Conservation (phyloP, 2,888 invertebrate species). For the Dryobota labecula region DNA sequence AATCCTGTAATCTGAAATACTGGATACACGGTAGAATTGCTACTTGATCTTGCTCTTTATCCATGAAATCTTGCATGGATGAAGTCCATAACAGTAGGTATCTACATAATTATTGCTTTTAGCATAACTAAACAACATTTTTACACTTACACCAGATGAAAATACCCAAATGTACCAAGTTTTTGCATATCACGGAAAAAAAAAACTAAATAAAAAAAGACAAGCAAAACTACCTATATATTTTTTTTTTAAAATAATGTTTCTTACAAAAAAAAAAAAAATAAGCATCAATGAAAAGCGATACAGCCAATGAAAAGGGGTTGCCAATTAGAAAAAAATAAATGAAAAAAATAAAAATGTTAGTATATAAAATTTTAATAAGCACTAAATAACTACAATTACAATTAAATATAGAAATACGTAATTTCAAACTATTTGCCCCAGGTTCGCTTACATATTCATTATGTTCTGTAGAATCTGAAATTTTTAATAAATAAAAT, state of each 20-base stretch:
- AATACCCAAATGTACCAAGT: background rate
- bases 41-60: no score
- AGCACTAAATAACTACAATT: constrained; percentile 64
- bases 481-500: constrained; percentile 66
- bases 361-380: constrained; percentile 65
- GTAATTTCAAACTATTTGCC: constrained; percentile 54
- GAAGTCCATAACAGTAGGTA: background rate
- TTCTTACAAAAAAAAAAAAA: constrained; percentile 20
- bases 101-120: background rate
- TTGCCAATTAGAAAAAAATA: constrained; percentile 63
- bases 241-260: background rate
- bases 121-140: constrained; percentile 28
- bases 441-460: constrained; percentile 71
- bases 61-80: background rate
- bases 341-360: constrained; percentile 65
- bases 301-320: constrained; percentile 53
- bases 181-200: constrained; percentile 5
- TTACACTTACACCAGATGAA: constrained; percentile 35
- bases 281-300: constrained; percentile 49
- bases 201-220: background rate
- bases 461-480: constrained; percentile 75
- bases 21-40: background rate
- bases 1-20: background rate
- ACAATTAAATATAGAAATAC: constrained; percentile 52
- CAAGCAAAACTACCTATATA: background rate